These are phyloP conservation scores for Serripes groenlandicus DNA, from an alignment of 2,888 invertebrate genomes.

Conservation along the genomic window DNA sequence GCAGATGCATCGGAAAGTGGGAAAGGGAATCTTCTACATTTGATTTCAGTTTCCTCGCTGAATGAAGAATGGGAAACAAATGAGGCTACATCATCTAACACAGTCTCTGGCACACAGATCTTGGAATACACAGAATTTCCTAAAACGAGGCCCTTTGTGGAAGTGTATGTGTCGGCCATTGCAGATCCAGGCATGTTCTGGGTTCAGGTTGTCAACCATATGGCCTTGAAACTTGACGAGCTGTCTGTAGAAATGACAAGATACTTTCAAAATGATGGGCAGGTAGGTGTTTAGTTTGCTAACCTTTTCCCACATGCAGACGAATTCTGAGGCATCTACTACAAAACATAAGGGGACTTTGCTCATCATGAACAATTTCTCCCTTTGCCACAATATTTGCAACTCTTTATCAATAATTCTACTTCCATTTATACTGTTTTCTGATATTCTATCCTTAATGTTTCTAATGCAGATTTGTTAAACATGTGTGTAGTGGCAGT, in stretches of 20 bases:
- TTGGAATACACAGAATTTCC: slow-evolving; percentile 22
- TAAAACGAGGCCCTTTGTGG: slow-evolving; percentile 86
- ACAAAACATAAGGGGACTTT: too few species aligned
- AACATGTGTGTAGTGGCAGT: too few species aligned
- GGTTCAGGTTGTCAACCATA: slow-evolving; percentile 92
- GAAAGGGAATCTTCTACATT: too few species aligned
- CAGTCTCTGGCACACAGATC: background rate
- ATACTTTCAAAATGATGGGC: slow-evolving; percentile 89
- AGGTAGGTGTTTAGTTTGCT: slow-evolving; percentile 31
- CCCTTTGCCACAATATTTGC: too few species aligned
- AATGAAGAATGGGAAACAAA: slow-evolving; percentile 20
- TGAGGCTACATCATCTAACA: background rate
- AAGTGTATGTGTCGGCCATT: slow-evolving; percentile 95
- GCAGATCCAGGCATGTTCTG: slow-evolving; percentile 93
- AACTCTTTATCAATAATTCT: too few species aligned
- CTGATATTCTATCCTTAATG: too few species aligned
- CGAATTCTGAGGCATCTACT: too few species aligned
- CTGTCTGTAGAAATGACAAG: slow-evolving; percentile 94
- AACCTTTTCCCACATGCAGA: too few species aligned
- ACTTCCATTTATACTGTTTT: too few species aligned
- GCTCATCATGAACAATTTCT: too few species aligned
- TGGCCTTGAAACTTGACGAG: slow-evolving; percentile 92
- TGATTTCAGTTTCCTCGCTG: slow-evolving; percentile 14
- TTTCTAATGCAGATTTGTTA: too few species aligned
- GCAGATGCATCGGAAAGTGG: too few species aligned